A percentile compares a stretch with the other conserved stretches of the same genome.
Evolutionary conservation across 1,140 invertebrate species (phyloP).

Genomic region (Odontomachus brunneus): DNA sequence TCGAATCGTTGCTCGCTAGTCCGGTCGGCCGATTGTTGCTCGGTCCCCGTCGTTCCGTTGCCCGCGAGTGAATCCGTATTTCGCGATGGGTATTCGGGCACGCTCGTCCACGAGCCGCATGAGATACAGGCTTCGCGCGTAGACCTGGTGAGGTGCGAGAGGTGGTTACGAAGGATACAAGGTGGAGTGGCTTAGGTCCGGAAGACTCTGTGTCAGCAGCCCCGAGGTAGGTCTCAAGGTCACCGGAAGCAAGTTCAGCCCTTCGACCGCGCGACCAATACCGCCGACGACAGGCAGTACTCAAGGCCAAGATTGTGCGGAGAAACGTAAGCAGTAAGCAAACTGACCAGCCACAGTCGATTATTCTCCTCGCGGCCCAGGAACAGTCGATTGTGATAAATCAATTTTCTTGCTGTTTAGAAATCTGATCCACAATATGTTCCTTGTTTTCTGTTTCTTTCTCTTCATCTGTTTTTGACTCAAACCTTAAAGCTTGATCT

Average conservation of each 20-base stretch:
- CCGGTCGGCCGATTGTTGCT: background rate
- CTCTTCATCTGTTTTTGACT: no score
- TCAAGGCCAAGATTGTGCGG: no score
- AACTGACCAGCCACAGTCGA: no score
- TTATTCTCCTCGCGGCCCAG: no score
- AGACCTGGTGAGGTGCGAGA: conserved; percentile 64
- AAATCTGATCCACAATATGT: no score
- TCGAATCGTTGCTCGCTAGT: background rate
- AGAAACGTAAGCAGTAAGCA: no score
- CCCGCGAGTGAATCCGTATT: background rate
- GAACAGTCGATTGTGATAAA: no score
- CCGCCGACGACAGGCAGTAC: no score
- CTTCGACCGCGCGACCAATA: background rate
- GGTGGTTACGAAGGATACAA: conserved; percentile 62
- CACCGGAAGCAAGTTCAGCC: conserved; percentile 14
- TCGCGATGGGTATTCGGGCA: background rate
- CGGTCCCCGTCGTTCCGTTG: background rate
- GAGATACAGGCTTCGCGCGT: conserved; percentile 36
- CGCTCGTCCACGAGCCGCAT: background rate
- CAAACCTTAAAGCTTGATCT: no score
- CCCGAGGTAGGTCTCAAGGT: conserved; percentile 66
- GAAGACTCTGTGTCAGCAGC: conserved; percentile 69
- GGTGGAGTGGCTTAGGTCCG: conserved; percentile 70
- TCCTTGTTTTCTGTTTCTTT: no score
- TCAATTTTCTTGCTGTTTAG: no score